These are phyloP conservation scores for Typhlomys cinereus DNA, from an alignment of 2,113 vertebrate species.

Conservation along the genomic window DNA sequence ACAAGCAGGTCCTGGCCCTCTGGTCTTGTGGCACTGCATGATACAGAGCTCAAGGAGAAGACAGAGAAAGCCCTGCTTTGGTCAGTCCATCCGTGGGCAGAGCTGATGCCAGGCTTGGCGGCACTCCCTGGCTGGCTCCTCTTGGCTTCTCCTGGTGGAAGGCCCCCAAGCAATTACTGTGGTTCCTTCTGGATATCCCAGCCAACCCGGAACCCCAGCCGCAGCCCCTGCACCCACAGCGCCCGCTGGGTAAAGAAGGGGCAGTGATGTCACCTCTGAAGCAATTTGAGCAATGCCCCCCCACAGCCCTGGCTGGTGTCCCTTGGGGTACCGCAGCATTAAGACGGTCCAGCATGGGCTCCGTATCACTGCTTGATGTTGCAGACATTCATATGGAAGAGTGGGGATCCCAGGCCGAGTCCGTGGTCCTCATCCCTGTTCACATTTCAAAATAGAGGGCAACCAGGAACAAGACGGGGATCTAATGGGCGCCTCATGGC, in stretches of 20 bases:
- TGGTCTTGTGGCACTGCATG: background rate
- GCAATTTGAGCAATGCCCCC: background rate
- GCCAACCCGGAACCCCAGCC: slow-evolving; percentile 62
- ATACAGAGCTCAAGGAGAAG: background rate
- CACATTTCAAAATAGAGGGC: background rate
- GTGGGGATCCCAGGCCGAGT: background rate
- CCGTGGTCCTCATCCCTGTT: background rate
- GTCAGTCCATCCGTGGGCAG: background rate
- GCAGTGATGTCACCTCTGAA: background rate
- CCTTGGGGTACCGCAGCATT: background rate
- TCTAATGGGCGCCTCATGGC: background rate
- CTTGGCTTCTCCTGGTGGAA: slow-evolving; percentile 50
- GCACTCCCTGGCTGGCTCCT: background rate
- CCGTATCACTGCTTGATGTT: background rate
- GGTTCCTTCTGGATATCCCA: slow-evolving; percentile 47
- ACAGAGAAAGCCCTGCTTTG: background rate
- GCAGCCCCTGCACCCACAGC: background rate
- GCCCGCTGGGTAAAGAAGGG: background rate
- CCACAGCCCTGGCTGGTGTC: too few relatives aligned
- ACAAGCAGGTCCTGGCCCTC: background rate
- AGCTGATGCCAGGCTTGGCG: slow-evolving; percentile 28
- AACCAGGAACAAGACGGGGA: background rate
- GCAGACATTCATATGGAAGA: background rate
- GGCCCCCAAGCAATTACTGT: slow-evolving; percentile 46
- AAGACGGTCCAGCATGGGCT: background rate